Evolutionary conservation across 1,140 invertebrate genomes (phyloP).

Genomic region (Aphis craccivora): DNA sequence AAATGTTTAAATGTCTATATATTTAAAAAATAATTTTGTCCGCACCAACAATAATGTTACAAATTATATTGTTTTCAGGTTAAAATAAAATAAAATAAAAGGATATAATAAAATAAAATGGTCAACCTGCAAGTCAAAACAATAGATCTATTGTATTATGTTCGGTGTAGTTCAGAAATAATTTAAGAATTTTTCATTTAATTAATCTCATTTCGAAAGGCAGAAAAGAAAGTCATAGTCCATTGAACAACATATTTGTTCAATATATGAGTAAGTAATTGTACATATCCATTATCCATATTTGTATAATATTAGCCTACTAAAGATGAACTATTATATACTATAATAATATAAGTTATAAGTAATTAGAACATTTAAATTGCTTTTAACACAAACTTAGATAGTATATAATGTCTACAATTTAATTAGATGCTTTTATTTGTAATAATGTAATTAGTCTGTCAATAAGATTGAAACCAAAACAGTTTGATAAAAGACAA

Average conservation of each 20-base stretch:
- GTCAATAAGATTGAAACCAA: too few species aligned
- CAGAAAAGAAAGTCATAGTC: not conserved
- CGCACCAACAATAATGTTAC: not conserved
- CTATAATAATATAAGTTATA: not conserved
- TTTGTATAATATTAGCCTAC: not conserved
- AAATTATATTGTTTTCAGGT: not conserved
- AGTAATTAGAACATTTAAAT: not conserved
- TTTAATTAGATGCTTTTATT: too few species aligned
- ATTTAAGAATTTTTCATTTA: not conserved
- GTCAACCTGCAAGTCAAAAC: not conserved
- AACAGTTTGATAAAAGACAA: too few species aligned
- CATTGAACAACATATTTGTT: not conserved
- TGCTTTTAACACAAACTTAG: not conserved
- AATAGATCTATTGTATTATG: conserved; percentile 31
- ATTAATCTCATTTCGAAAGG: not conserved
- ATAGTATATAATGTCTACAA: not conserved
- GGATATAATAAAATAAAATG: not conserved
- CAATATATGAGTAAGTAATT: not conserved
- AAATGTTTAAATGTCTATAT: too few species aligned
- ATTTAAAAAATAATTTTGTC: not conserved
- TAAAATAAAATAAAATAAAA: not conserved
- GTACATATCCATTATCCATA: too few species aligned
- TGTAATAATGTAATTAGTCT: too few species aligned
- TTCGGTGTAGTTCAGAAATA: not conserved
- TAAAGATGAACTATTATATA: not conserved